These are phyloP conservation scores for Flexamia atlantica DNA, from an alignment of 2,888 invertebrate species.

Conservation along the genomic window DNA sequence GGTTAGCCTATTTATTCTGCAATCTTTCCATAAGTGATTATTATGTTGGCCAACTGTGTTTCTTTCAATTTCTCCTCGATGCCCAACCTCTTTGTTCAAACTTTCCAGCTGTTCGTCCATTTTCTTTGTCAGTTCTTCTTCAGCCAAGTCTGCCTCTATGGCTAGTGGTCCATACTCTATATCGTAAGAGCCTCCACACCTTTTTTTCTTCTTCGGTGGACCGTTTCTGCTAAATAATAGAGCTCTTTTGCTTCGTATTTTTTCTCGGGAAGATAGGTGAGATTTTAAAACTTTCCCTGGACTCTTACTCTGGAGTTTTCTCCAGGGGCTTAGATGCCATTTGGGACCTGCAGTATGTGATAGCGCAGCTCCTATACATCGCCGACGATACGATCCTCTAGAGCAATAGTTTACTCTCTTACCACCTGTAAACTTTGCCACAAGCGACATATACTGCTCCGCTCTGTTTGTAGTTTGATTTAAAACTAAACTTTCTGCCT, in stretches of 20 bases:
- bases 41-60: constrained; percentile 5
- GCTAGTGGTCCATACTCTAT: constrained; percentile 30
- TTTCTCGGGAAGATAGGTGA: not conserved
- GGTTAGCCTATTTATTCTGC: constrained; percentile 46
- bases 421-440: constrained; percentile 72
- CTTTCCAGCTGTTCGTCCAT: not conserved
- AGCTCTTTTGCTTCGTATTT: not conserved
- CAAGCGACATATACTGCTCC: constrained; percentile 71
- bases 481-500: constrained; percentile 67
- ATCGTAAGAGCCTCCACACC: not conserved
- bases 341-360: constrained; percentile 70
- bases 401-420: constrained; percentile 48
- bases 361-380: constrained; percentile 71
- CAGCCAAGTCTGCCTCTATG: not conserved
- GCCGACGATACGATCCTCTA: constrained; percentile 70
- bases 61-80: not conserved
- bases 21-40: constrained; percentile 11
- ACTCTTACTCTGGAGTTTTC: not conserved
- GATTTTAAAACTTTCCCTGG: constrained; percentile 35
- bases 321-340: constrained; percentile 39
- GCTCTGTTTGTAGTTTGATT: constrained; percentile 71
- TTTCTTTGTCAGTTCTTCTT: constrained; percentile 18
- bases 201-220: not conserved
- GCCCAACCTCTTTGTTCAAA: not conserved
- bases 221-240: not conserved